Conservation (phyloP, 1,140 invertebrate genomes). For the Cyclargus thomasi region DNA sequence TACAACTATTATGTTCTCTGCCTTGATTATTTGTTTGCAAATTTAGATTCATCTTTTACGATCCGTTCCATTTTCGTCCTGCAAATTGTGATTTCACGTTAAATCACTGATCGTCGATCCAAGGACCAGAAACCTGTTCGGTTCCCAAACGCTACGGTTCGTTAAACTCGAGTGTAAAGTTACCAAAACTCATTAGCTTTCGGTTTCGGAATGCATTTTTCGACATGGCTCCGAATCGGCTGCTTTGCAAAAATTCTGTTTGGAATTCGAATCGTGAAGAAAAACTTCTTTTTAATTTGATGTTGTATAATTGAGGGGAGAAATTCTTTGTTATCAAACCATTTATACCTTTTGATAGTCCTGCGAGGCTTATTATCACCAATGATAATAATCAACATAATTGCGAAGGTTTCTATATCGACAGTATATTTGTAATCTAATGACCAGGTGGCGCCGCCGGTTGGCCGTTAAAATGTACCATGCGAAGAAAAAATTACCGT, state of each 20-base stretch:
- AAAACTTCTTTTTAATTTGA: too few species aligned
- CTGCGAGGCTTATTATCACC: too few species aligned
- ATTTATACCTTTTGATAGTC: too few species aligned
- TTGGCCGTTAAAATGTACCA: neutral
- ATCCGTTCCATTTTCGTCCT: neutral
- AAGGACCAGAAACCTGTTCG: conserved; percentile 8
- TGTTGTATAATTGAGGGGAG: too few species aligned
- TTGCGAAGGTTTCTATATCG: neutral
- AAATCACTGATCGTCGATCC: neutral
- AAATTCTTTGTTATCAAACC: too few species aligned
- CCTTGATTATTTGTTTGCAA: neutral
- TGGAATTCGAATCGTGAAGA: too few species aligned
- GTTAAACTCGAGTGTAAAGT: conserved; percentile 8
- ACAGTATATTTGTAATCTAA: conserved; percentile 8
- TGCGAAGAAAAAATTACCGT: neutral
- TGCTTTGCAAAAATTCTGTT: too few species aligned
- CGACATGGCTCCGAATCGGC: neutral
- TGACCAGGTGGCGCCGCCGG: conserved; percentile 3
- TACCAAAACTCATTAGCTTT: conserved; percentile 2
- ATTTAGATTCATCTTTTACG: neutral
- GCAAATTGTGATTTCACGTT: conserved; percentile 1
- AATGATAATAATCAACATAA: neutral
- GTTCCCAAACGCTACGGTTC: conserved; percentile 8
- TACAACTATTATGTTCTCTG: too few species aligned
- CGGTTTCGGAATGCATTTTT: neutral